Conservation (phyloP, 2,888 invertebrate species). For the Hemistola chrysoprasaria region DNA sequence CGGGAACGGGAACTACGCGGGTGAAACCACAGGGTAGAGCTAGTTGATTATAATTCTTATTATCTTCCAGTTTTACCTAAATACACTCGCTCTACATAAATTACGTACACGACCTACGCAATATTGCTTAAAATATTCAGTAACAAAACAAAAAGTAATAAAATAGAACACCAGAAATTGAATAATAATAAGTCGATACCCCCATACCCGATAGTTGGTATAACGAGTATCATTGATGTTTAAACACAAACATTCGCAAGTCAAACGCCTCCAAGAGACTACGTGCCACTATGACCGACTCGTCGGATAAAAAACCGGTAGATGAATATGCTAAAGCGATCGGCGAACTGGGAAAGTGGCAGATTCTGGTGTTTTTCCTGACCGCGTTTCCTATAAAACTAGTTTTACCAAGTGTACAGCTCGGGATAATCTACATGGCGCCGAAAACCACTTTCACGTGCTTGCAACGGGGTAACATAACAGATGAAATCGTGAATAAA, state of each 20-base stretch:
- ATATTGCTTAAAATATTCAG: too few relatives aligned
- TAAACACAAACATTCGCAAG: too few relatives aligned
- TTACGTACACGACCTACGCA: too few relatives aligned
- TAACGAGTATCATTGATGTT: neutral
- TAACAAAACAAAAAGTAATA: too few relatives aligned
- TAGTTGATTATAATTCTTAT: too few relatives aligned
- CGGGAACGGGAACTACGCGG: too few relatives aligned
- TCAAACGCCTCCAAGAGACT: too few relatives aligned
- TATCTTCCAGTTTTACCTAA: too few relatives aligned
- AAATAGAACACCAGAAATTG: too few relatives aligned
- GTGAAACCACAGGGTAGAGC: too few relatives aligned
- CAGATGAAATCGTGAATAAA: slow-evolving; percentile 48
- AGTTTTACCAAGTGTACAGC: slow-evolving; percentile 86
- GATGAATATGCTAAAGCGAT: slow-evolving; percentile 42
- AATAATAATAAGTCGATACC: neutral
- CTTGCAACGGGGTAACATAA: slow-evolving; percentile 39
- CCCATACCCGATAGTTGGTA: neutral
- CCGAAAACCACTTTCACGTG: slow-evolving; percentile 82
- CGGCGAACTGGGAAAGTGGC: slow-evolving; percentile 84
- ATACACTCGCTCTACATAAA: too few relatives aligned
- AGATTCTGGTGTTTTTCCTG: slow-evolving; percentile 79
- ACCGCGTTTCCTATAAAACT: slow-evolving; percentile 84
- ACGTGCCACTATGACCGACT: slow-evolving; percentile 1
- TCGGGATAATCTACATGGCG: slow-evolving; percentile 86
- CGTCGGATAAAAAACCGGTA: slow-evolving; percentile 10